A percentile compares a stretch with the other conserved stretches of the same genome.
Evolutionary conservation across 2,888 invertebrate genomes (phyloP).

Genomic region (Ommatoiulus sabulosus): DNA sequence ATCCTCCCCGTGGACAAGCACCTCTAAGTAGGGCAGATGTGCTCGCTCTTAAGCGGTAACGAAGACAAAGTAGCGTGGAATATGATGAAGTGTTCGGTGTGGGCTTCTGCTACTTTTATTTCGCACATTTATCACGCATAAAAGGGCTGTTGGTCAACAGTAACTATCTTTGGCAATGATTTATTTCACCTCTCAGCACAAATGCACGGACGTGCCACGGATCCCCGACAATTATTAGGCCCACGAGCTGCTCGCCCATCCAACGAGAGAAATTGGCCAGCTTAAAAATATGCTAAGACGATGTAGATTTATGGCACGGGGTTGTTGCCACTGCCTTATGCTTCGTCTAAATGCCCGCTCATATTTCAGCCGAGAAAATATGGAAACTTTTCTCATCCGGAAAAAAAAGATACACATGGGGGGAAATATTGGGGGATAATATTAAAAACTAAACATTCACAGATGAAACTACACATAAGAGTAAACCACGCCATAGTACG

Average conservation of each 20-base stretch:
- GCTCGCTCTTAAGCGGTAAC: neutral
- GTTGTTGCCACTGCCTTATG: slow-evolving; percentile 18
- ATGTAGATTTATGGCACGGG: slow-evolving; percentile 25
- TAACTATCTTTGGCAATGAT: slow-evolving; percentile 44
- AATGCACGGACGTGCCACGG: slow-evolving; percentile 39
- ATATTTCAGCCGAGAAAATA: slow-evolving; percentile 25
- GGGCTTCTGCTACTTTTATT: slow-evolving; percentile 37
- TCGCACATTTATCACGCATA: slow-evolving; percentile 43
- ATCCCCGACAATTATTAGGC: slow-evolving; percentile 37
- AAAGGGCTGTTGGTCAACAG: slow-evolving; percentile 46
- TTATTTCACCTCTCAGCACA: slow-evolving; percentile 48
- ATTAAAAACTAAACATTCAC: slow-evolving; percentile 48
- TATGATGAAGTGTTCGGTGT: slow-evolving; percentile 35
- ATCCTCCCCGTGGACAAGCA: neutral
- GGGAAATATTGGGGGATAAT: slow-evolving; percentile 28
- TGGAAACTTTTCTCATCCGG: neutral
- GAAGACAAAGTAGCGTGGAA: neutral
- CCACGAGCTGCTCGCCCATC: neutral
- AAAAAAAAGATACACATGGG: slow-evolving; percentile 4
- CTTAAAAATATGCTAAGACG: slow-evolving; percentile 48
- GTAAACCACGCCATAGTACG: slow-evolving; percentile 48
- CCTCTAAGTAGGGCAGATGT: neutral
- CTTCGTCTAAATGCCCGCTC: neutral
- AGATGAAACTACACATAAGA: slow-evolving; percentile 47
- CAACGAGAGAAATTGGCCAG: neutral